These are phyloP conservation scores for Stichodactyla mertensii DNA, from an alignment of 64 coral and sea anemone genomes.

Conservation along the genomic window DNA sequence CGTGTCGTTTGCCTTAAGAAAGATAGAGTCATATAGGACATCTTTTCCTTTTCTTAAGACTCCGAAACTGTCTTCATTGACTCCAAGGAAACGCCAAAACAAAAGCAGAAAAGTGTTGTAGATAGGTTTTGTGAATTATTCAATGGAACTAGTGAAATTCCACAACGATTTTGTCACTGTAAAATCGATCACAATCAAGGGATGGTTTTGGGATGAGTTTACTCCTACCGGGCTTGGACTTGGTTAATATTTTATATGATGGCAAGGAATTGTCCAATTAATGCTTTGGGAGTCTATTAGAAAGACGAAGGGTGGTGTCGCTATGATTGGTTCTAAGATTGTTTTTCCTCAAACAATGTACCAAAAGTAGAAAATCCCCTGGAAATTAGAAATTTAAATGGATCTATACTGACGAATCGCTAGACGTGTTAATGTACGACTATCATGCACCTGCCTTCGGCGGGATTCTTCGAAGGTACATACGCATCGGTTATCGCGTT, in stretches of 20 bases:
- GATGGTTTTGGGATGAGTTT: background rate
- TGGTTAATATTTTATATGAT: background rate
- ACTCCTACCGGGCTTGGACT: background rate
- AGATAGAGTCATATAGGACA: background rate
- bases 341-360: background rate
- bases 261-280: background rate
- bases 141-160: background rate
- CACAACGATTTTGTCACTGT: background rate
- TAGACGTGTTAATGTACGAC: slow-evolving; percentile 7
- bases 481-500: background rate
- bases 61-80: background rate
- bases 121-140: background rate
- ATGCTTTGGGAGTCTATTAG: background rate
- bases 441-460: background rate
- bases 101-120: background rate
- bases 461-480: background rate
- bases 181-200: background rate
- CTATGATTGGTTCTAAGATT: background rate
- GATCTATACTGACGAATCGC: background rate
- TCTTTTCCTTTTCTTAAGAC: background rate
- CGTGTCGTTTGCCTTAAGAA: background rate
- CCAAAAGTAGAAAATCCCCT: background rate
- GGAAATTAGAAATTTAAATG: background rate
- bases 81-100: background rate
- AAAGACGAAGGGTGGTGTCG: background rate